Conservation (phyloP, 2,888 invertebrate genomes). For the Lomographa bimaculata region DNA sequence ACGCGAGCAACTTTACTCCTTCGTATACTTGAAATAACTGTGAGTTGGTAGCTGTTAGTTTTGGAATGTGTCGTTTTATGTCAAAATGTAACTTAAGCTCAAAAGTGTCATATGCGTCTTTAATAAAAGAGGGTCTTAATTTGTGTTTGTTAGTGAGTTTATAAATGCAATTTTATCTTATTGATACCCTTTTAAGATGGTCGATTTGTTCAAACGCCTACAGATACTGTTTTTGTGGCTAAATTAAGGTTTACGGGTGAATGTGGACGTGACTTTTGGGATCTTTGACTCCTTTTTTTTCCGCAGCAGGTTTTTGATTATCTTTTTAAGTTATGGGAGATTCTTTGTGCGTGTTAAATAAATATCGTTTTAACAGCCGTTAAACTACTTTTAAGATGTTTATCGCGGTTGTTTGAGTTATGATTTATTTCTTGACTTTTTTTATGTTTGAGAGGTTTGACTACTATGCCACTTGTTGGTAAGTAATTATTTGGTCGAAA, state of each 20-base stretch:
- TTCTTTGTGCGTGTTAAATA: slow-evolving; percentile 14
- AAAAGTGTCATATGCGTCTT: slow-evolving; percentile 44
- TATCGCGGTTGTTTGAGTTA: too few species aligned
- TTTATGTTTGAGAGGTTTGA: too few species aligned
- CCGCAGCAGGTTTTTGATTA: slow-evolving; percentile 17
- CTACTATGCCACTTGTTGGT: too few species aligned
- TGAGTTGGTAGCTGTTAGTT: not conserved
- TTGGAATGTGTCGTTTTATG: slow-evolving; percentile 1
- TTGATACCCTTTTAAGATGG: slow-evolving; percentile 41
- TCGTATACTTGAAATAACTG: not conserved
- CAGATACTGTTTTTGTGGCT: slow-evolving; percentile 39
- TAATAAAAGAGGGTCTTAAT: slow-evolving; percentile 48
- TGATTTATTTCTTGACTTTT: too few species aligned
- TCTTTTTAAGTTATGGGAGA: slow-evolving; percentile 15
- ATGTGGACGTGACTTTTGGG: slow-evolving; percentile 18
- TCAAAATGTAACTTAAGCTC: slow-evolving; percentile 25
- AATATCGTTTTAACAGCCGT: slow-evolving; percentile 12
- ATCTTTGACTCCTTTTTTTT: slow-evolving; percentile 9
- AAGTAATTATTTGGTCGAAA: too few species aligned
- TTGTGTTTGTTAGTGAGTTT: slow-evolving; percentile 45
- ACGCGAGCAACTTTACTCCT: slow-evolving; percentile 1
- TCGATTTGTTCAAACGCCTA: slow-evolving; percentile 50
- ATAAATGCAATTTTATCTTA: slow-evolving; percentile 40
- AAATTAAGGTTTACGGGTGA: slow-evolving; percentile 32
- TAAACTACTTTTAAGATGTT: slow-evolving; percentile 8